Percentiles rank a stretch among this genome's conserved stretches.
phyloP scores from a whole-genome alignment of 2,113 vertebrate genomes.

The Cygnus buccinator region DNA sequence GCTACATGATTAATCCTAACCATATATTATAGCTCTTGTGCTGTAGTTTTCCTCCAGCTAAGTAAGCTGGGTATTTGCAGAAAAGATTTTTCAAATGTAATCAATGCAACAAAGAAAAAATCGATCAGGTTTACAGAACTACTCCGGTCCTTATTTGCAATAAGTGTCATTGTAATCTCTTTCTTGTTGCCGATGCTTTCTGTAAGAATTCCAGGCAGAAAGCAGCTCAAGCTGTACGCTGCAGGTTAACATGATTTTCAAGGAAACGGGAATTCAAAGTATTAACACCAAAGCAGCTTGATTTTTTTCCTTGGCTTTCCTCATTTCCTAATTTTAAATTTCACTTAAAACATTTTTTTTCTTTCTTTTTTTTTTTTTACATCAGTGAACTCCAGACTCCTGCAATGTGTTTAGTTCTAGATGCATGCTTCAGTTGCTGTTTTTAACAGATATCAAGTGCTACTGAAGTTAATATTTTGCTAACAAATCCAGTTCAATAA shows the following conservation, averaged over 20 bases:
- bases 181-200: neutral
- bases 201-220: neutral
- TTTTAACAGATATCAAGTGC: neutral
- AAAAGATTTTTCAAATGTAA: slow-evolving; percentile 44
- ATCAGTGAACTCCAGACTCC: neutral
- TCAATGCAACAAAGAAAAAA: slow-evolving; percentile 16
- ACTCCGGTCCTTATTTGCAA: neutral
- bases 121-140: neutral
- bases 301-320: neutral
- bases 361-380: neutral
- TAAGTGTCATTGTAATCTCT: neutral
- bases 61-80: neutral
- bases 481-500: neutral
- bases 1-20: neutral
- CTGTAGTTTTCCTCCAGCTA: neutral
- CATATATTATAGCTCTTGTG: neutral
- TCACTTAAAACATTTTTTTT: neutral
- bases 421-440: neutral
- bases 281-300: neutral
- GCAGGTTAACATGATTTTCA: neutral
- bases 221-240: neutral
- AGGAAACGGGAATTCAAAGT: neutral
- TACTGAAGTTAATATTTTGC: neutral
- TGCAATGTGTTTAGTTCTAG: neutral
- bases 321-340: neutral